These are phyloP conservation scores for Drosophila suboccidentalis DNA, from an alignment of 2,888 invertebrate genomes.

Conservation along the genomic window DNA sequence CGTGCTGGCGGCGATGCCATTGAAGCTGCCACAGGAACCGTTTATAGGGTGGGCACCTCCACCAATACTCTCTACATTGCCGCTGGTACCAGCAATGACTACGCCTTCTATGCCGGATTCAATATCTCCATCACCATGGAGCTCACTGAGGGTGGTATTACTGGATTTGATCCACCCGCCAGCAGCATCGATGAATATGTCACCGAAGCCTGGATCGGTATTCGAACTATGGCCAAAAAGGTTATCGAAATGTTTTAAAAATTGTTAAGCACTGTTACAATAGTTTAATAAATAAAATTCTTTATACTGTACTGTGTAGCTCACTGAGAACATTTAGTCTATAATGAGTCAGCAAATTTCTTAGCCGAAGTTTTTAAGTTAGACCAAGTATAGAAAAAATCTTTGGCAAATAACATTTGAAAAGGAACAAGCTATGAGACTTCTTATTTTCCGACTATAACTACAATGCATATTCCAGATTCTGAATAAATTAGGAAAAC, in stretches of 20 bases:
- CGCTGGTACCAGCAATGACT: constrained; percentile 89
- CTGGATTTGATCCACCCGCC: constrained; percentile 88
- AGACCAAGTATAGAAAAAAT: too few relatives aligned
- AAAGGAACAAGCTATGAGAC: too few relatives aligned
- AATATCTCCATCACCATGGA: constrained; percentile 89
- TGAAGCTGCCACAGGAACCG: constrained; percentile 76
- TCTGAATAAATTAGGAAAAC: background rate
- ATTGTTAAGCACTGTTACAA: background rate
- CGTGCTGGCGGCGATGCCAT: constrained; percentile 84
- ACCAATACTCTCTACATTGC: constrained; percentile 86
- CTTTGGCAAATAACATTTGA: too few relatives aligned
- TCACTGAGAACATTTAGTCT: too few relatives aligned
- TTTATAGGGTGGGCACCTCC: constrained; percentile 85
- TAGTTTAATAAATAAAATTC: background rate
- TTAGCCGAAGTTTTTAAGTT: too few relatives aligned
- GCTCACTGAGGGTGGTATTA: constrained; percentile 87
- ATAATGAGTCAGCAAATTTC: too few relatives aligned
- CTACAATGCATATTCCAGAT: background rate
- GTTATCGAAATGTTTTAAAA: constrained; percentile 41
- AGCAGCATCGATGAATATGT: constrained; percentile 87
- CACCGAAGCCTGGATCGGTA: constrained; percentile 87
- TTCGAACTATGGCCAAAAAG: constrained; percentile 82
- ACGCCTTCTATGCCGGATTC: constrained; percentile 87
- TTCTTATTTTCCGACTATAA: background rate
- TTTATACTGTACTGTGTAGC: background rate